Evolutionary conservation across 2,113 vertebrate genomes (phyloP).

Genomic region (Megaleporinus macrocephalus): DNA sequence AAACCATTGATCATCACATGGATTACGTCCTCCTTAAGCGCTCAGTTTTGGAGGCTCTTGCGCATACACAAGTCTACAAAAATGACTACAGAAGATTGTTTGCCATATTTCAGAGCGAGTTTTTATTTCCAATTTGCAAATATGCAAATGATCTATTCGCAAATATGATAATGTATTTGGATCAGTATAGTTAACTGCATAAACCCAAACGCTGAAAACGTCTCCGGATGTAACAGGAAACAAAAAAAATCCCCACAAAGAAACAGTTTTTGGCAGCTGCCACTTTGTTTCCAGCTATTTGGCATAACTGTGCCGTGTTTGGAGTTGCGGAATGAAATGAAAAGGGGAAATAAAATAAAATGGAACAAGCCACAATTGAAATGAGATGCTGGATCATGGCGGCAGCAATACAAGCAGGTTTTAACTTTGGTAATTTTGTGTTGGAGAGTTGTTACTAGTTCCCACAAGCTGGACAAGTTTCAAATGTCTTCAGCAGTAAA

Average conservation of each 20-base stretch:
- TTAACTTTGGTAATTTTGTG: background rate
- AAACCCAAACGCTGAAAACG: background rate
- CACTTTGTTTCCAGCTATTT: background rate
- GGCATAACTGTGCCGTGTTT: background rate
- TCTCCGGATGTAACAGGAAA: background rate
- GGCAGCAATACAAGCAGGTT: background rate
- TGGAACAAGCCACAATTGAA: too few relatives aligned
- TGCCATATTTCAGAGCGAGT: background rate
- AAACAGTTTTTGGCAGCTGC: background rate
- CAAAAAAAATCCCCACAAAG: background rate
- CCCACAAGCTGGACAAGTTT: background rate
- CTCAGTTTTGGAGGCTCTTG: background rate
- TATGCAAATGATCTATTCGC: too few relatives aligned
- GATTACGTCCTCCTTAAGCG: background rate
- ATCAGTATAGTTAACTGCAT: too few relatives aligned
- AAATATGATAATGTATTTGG: too few relatives aligned
- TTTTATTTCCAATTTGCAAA: background rate
- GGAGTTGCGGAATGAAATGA: background rate
- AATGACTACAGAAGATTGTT: background rate
- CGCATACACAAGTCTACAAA: background rate
- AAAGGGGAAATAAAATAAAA: too few relatives aligned
- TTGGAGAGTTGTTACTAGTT: background rate
- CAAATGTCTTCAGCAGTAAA: background rate
- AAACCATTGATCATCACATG: slow-evolving; percentile 3
- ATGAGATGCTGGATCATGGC: background rate